These are phyloP conservation scores for Pseudolycoriella hygida DNA, from an alignment of 2,888 invertebrate species.

Conservation along the genomic window DNA sequence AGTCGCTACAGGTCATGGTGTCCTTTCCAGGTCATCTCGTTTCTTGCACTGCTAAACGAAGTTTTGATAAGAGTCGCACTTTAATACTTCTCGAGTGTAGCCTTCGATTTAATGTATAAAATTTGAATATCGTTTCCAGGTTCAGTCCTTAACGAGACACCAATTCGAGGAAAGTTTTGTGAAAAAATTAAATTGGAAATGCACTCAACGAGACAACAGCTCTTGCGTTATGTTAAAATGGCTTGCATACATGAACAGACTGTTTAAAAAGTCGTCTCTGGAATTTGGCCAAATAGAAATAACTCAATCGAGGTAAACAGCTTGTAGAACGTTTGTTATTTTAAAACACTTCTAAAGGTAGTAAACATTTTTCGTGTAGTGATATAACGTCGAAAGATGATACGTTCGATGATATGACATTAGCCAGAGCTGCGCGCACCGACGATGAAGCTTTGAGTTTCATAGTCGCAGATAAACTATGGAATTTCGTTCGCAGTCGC, in stretches of 20 bases:
- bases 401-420: constrained; percentile 37
- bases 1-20: too few relatives aligned
- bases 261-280: constrained; percentile 62
- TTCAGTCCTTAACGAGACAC: constrained; percentile 25
- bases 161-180: constrained; percentile 50
- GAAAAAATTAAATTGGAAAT: constrained; percentile 58
- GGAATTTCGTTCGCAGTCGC: constrained; percentile 57
- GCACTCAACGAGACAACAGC: constrained; percentile 56
- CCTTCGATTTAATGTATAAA: too few relatives aligned
- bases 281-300: constrained; percentile 64
- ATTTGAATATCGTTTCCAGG: constrained; percentile 21
- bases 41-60: too few relatives aligned
- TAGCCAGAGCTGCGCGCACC: constrained; percentile 30
- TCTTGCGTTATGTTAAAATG: constrained; percentile 70
- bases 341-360: too few relatives aligned
- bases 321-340: too few relatives aligned
- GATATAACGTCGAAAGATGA: constrained; percentile 15
- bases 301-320: constrained; percentile 42
- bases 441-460: constrained; percentile 42
- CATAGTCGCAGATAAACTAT: constrained; percentile 54
- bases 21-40: too few relatives aligned
- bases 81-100: too few relatives aligned
- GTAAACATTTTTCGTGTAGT: too few relatives aligned
- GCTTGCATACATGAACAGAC: constrained; percentile 63
- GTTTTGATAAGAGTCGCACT: too few relatives aligned